phyloP scores from a whole-genome alignment of 1,140 invertebrate species.

The Aphelenchoides fujianensis region DNA sequence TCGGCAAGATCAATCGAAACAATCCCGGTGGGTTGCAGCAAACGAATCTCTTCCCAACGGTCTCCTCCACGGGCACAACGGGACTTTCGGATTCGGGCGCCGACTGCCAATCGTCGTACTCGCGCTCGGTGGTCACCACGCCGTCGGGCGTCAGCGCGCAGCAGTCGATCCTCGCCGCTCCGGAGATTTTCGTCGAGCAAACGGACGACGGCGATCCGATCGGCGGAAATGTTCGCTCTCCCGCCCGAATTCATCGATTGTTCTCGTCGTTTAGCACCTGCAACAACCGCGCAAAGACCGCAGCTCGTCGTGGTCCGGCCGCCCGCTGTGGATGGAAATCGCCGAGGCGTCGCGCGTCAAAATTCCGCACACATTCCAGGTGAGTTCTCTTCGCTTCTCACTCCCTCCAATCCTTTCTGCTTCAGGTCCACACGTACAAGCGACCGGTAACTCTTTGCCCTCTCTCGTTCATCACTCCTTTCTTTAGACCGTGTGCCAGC shows the following conservation, averaged over 20 bases:
- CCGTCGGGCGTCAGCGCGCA: neutral
- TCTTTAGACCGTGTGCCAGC: constrained; percentile 92
- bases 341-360: constrained; percentile 59
- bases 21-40: constrained; percentile 14
- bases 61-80: constrained; percentile 18
- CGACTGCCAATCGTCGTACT: constrained; percentile 35
- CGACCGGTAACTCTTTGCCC: too few relatives aligned
- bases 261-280: constrained; percentile 38
- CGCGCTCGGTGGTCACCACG: constrained; percentile 39
- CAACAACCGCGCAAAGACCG: constrained; percentile 60
- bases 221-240: constrained; percentile 55
- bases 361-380: constrained; percentile 62
- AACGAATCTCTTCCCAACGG: constrained; percentile 34
- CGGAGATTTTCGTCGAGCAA: constrained; percentile 58
- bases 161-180: constrained; percentile 23
- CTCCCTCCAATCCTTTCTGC: constrained; percentile 74
- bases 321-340: constrained; percentile 73
- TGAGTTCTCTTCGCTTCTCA: constrained; percentile 26
- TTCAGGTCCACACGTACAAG: constrained; percentile 75
- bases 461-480: too few relatives aligned
- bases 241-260: neutral
- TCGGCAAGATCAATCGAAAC: neutral
- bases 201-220: constrained; percentile 56
- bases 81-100: neutral
- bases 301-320: constrained; percentile 67